Evolutionary conservation across 2,888 invertebrate genomes (phyloP).

Genomic region (Diadegma fenestrale): DNA sequence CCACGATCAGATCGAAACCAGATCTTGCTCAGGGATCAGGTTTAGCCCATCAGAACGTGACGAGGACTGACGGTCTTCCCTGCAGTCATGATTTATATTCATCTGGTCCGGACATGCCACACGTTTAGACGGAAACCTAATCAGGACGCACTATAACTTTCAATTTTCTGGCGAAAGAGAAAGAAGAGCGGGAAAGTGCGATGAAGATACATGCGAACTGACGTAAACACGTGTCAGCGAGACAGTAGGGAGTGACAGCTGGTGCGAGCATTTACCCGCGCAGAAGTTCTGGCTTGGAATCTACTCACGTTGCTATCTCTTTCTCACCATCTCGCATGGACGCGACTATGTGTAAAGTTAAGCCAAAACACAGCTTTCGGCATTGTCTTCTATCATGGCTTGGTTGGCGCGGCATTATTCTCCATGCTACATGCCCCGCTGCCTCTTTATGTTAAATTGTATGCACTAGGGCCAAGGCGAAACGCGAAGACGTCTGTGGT

Average conservation of each 20-base stretch:
- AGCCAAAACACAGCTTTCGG: slow-evolving; percentile 64
- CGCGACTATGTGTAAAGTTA: slow-evolving; percentile 21
- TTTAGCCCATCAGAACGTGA: no score
- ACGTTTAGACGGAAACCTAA: background rate
- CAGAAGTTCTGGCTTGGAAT: slow-evolving; percentile 52
- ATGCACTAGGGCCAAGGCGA: slow-evolving; percentile 31
- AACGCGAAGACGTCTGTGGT: slow-evolving; percentile 14
- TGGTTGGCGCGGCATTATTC: slow-evolving; percentile 56
- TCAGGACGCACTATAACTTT: background rate
- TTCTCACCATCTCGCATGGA: slow-evolving; percentile 20
- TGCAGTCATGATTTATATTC: no score
- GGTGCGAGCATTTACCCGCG: slow-evolving; percentile 50
- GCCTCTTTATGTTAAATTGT: slow-evolving; percentile 57
- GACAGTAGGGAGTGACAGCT: slow-evolving; percentile 55
- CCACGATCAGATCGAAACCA: no score
- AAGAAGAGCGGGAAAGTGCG: slow-evolving; percentile 10
- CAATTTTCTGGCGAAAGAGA: background rate
- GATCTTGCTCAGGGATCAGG: no score
- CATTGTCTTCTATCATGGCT: slow-evolving; percentile 65
- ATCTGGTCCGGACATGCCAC: no score
- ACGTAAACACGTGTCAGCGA: slow-evolving; percentile 64
- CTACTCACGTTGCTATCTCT: slow-evolving; percentile 25
- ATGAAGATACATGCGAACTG: slow-evolving; percentile 43
- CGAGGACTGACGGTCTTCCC: no score
- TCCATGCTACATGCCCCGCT: slow-evolving; percentile 40